Base-by-base conservation (phyloP, 2,888 invertebrate species). In the Noctua pronuba region DNA sequence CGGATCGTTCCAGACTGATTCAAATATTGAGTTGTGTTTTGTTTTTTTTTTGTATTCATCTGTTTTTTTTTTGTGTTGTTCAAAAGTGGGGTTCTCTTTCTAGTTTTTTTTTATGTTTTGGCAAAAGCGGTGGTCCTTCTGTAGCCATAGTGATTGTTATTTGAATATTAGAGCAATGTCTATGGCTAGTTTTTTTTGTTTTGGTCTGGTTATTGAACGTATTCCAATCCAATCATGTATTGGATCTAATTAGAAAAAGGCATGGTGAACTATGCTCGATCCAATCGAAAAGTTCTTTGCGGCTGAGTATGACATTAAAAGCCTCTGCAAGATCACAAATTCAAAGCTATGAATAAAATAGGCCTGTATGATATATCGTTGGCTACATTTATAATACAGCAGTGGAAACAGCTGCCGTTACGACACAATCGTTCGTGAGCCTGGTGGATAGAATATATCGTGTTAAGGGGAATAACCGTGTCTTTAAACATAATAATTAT, bases 11-110 rank as follows among this genome's bases (percentile, higher is more conserved):
- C 55, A 46, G 49, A 41, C 38, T n/a, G 72, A 64, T 73, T 79
- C 69, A 72, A 64, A 82, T 80, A 82, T 84, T 84, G 74, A 66
- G n/a, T 46, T 49, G 62, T 72, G 52, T 82, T 82, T 79, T 70
- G 65, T 74, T 74, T 55, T 79, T 46, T 71, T 31, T 21, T 7
- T 46, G 18, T 21, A n/a, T 21, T 60, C n/a, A 73, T 8, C n/a
- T n/a, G n/a, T 5, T 46, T 81, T 8, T 52, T 81, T 62, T 62
- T 21, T 65, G 41, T 65, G 21, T 46, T 52, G n/a, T 18, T 35
- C 21, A 6, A 73, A 62, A 70, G 24, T 62, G 24, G 18, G 58
- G 68, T 68, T 5, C 49, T 44, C 21, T 55, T 24, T 58, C 6
- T 24, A 24, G 5, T 28, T 31, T 24, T 73, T 64, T 73, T 52